Evolutionary conservation across 2,797 vertebrate genomes (phyloP).

Genomic region (Cyclura pinguis): DNA sequence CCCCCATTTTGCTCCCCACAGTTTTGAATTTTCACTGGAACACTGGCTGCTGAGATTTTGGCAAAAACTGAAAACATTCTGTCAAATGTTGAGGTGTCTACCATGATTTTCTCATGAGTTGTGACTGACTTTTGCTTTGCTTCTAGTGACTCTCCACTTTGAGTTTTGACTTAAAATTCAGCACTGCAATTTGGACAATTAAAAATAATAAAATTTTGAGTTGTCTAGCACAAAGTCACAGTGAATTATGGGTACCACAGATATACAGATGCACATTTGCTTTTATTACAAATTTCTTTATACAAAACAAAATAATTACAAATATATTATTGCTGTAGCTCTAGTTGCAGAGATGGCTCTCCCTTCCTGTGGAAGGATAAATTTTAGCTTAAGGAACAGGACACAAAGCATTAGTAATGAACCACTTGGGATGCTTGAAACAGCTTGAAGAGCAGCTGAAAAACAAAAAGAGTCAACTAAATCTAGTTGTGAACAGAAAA

Average conservation of each 20-base stretch:
- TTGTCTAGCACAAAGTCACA: too few species aligned
- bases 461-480: neutral
- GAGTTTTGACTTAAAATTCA: too few species aligned
- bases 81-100: too few species aligned
- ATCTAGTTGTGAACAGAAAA: neutral
- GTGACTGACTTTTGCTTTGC: too few species aligned
- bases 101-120: too few species aligned
- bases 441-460: neutral
- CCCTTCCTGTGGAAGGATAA: neutral
- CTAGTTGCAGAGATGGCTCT: neutral
- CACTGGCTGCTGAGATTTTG: too few species aligned
- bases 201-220: too few species aligned
- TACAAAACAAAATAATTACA: neutral
- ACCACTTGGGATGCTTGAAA: neutral
- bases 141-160: too few species aligned
- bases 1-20: neutral
- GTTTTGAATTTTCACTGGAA: neutral
- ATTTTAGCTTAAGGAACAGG: neutral
- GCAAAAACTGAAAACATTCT: too few species aligned
- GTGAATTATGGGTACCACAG: too few species aligned
- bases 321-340: neutral
- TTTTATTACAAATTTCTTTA: neutral
- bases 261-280: too few species aligned
- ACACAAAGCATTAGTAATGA: neutral
- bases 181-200: too few species aligned